Evolutionary conservation across 2,797 vertebrate genomes (phyloP), one percentile per base, ranked within the genome.

Genomic region (Neosilurus mollespiculum): DNA sequence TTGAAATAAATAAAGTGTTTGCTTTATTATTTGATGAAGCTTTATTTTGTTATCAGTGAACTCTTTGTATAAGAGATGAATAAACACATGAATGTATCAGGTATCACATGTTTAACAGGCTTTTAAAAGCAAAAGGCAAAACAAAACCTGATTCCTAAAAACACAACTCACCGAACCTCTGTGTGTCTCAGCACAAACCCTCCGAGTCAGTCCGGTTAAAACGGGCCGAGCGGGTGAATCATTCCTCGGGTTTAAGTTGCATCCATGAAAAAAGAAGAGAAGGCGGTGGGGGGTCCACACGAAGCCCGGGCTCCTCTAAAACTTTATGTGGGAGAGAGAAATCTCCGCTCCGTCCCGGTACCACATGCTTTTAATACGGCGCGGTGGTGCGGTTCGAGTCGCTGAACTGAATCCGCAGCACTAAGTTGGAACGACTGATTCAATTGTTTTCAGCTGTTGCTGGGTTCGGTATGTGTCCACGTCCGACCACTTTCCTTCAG

Each of bases 401-500:
- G 30, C 34, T 62, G 7, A 43, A 51, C 24, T 64, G 59, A 59
- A 26, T 3, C 22, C 18, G 34, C 12, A 78, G 76, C 11, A 64
- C 12, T 51, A 78, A 78, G 59, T 65, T 64, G 10, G 10, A 6
- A 64, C 22, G 7, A 26, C 37, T 9, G 37, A 18, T 11, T 64
- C 16, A 11, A 78, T 53, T 18, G 64, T 22, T 70, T 67, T 65
- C 49, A 76, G 64, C 65, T 66, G 65, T 82, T 54, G 10, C 43
- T 72, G n/a, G 30, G n/a, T 81, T 72, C 93, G 91, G 84, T 85
- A 81, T 89, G 91, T 90, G 88, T 88, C 91, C 91, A 91, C 88
- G 92, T 91, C 87, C 80, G 85, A 85, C 78, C 88, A 87, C 84
- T 93, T 92, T 92, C 91, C 91, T 89, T 88, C 88, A 70, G 88